A percentile compares a stretch with the other conserved stretches of the same genome.
Conservation (phyloP, 2,113 vertebrate species). For the Petrocephalus zakoni region DNA sequence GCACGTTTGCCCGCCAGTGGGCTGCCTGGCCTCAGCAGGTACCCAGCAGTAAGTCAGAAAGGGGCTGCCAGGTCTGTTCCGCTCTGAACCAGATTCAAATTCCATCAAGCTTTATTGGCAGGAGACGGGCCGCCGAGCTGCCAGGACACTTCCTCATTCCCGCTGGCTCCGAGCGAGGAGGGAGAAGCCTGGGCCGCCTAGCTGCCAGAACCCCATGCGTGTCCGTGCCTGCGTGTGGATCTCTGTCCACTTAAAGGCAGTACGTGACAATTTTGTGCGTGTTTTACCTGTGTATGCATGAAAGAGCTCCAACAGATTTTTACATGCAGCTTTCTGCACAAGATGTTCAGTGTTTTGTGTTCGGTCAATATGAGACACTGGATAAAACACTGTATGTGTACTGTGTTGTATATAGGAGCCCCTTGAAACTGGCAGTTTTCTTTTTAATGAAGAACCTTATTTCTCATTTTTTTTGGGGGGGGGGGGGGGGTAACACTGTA, state of each 20-base stretch:
- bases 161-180: constrained; percentile 4
- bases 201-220: constrained; percentile 9
- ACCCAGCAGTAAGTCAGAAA: constrained; percentile 14
- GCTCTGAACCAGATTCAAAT: constrained; percentile 13
- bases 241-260: background rate
- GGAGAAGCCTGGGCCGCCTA: background rate
- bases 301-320: background rate
- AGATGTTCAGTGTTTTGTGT: background rate
- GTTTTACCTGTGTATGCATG: background rate
- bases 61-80: constrained; percentile 14
- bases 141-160: constrained; percentile 14
- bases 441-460: too few relatives aligned
- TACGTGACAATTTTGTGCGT: background rate
- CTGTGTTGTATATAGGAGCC: background rate
- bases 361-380: background rate
- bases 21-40: constrained; percentile 17
- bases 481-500: too few relatives aligned
- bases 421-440: background rate
- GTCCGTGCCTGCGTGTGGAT: background rate
- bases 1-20: constrained; percentile 1
- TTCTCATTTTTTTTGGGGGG: too few relatives aligned
- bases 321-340: background rate
- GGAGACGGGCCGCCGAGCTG: background rate
- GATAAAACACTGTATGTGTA: background rate
- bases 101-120: constrained; percentile 23